Conservation (phyloP, 2,797 vertebrate genomes). For the Enteromius anoplus region DNA sequence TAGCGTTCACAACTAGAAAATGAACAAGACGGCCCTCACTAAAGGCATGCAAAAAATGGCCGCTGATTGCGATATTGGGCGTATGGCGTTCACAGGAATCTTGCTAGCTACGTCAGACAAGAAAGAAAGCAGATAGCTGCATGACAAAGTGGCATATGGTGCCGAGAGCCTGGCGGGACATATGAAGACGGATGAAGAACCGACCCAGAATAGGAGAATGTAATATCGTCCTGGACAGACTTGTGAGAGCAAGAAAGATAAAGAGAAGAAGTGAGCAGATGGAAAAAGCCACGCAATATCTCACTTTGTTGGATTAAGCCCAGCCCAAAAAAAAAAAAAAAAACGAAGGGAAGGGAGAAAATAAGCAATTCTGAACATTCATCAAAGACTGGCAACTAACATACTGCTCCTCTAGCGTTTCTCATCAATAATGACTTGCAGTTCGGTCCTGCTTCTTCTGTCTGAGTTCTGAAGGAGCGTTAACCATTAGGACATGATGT, state of each 20-base stretch:
- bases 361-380: conserved; percentile 61
- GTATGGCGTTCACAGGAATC: conserved; percentile 79
- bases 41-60: conserved; percentile 40
- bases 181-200: conserved; percentile 83
- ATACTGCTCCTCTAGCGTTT: conserved; percentile 59
- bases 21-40: conserved; percentile 27
- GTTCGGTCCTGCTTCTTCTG: conserved; percentile 52
- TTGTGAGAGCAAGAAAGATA: conserved; percentile 39
- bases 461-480: conserved; percentile 33
- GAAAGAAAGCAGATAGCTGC: conserved; percentile 83
- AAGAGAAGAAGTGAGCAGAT: conserved; percentile 37
- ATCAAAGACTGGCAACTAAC: conserved; percentile 64
- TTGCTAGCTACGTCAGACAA: conserved; percentile 84
- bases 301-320: conserved; percentile 68
- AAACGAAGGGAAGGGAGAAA: conserved; percentile 64
- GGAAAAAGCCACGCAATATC: conserved; percentile 67
- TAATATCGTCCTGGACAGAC: conserved; percentile 75
- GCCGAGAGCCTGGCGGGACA: conserved; percentile 69
- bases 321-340: conserved; percentile 55
- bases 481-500: background rate
- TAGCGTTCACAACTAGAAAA: background rate
- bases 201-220: conserved; percentile 76
- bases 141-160: conserved; percentile 76
- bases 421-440: conserved; percentile 66
- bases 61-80: conserved; percentile 60